Conservation (phyloP, 2,113 vertebrate species). For the Sorex araneus region DNA sequence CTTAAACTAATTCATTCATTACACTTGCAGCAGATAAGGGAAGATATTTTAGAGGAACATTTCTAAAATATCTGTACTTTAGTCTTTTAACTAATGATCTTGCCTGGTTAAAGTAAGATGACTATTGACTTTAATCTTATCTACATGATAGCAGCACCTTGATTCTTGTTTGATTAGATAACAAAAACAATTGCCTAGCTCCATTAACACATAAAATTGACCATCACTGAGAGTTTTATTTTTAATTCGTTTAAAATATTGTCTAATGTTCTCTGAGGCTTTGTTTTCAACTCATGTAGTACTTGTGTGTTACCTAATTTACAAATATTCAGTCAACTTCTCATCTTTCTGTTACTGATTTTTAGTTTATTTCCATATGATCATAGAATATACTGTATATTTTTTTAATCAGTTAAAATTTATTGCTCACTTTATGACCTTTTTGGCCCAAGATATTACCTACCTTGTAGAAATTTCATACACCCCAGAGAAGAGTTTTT, state of each 20-base stretch:
- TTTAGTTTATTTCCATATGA: neutral
- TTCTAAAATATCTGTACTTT: neutral
- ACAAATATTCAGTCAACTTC: neutral
- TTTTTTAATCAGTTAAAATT: neutral
- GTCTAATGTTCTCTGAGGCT: neutral
- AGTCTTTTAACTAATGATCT: neutral
- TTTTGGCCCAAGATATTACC: neutral
- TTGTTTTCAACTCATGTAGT: neutral
- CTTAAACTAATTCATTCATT: neutral
- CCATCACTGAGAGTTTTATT: neutral
- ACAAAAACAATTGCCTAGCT: neutral
- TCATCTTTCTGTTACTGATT: neutral
- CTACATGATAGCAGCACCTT: neutral
- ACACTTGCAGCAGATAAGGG: neutral
- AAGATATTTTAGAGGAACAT: neutral
- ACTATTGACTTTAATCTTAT: neutral
- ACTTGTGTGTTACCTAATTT: neutral
- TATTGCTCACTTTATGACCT: neutral
- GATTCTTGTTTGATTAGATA: neutral
- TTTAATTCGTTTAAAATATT: constrained; percentile 6
- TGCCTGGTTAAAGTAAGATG: neutral
- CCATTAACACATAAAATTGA: neutral
- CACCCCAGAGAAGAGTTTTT: neutral
- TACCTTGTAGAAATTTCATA: neutral
- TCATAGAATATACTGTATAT: neutral